These are phyloP conservation scores for Onychorhynchus coronatus DNA, from an alignment of 2,113 vertebrate species.

Conservation along the genomic window DNA sequence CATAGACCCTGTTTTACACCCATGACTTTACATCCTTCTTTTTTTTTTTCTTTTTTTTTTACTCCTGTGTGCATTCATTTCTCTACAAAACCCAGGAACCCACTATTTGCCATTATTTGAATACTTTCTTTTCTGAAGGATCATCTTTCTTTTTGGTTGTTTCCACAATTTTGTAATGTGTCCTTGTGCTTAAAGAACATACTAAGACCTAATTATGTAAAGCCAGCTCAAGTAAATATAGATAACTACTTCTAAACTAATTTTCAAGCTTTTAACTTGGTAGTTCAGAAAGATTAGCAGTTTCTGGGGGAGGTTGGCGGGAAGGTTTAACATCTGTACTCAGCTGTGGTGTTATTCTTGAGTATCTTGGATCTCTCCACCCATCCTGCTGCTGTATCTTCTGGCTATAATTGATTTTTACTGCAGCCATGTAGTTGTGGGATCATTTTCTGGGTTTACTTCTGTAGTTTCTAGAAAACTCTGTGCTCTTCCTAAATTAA, in stretches of 20 bases:
- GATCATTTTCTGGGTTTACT: background rate
- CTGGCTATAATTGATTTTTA: background rate
- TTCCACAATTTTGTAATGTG: background rate
- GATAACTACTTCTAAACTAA: background rate
- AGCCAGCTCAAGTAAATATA: background rate
- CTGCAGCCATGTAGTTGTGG: background rate
- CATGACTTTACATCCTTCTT: background rate
- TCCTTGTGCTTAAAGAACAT: background rate
- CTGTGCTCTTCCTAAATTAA: background rate
- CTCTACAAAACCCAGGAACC: background rate
- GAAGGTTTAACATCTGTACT: background rate
- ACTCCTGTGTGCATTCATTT: background rate
- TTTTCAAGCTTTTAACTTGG: background rate
- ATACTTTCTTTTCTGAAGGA: background rate
- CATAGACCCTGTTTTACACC: too few species aligned
- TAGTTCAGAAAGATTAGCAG: background rate
- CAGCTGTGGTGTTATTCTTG: background rate
- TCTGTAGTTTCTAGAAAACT: background rate
- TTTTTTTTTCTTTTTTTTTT: background rate
- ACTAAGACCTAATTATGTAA: background rate
- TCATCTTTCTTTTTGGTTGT: too few species aligned
- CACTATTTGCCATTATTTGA: background rate
- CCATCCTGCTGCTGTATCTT: background rate
- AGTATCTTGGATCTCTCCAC: background rate
- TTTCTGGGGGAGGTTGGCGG: background rate